Base-by-base conservation (phyloP, 1,140 invertebrate genomes). In the Meloidogyne hapla region DNA sequence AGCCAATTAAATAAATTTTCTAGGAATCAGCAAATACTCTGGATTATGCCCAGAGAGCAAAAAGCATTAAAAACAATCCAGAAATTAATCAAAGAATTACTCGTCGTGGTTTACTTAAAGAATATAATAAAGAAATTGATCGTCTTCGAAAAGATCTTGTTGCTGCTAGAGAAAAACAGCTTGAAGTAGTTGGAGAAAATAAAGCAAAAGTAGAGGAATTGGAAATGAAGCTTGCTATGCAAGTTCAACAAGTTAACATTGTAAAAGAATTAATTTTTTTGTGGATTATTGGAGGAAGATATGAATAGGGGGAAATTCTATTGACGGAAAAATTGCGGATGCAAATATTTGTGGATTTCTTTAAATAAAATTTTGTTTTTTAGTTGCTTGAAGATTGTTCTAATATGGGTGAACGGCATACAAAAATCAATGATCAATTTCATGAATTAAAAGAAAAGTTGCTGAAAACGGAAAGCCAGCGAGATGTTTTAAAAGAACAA, bases 1-100 rank as follows among this genome's bases (percentile, higher is more conserved):
- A n/a, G n/a, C n/a, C n/a, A n/a, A n/a, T n/a, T n/a, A n/a, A 65
- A 28, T 26, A 63, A 62, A 72, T 62, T 45, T 13, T 82, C 81
- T 40, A 97, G 88, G 95, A 98, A 89, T 98, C 95, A 0, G 88
- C 96, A 18, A 95, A 93, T 68, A 99, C 96, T 0, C 87, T 99
- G 65, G 95, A 98, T 83, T 98, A 98, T 89, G 95, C 95, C 18
- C 91, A 94, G 88, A 89, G 95, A 23, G 95, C 96, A 0, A 95
- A 95, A 88, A 95, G 95, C 84, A 98, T 98, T 72, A 93, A 92
- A 78, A 98, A 97, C 88, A 92, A 92, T 82, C 96, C 96, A 0
- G 94, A 96, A 88, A 90, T 96, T 12, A 98, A 98, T 89, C 93
- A 95, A 87, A 94, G 93, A 83, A 89, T 96, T 70, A 93, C 93